These are phyloP conservation scores for Euzophera pinguis DNA, from an alignment of 2,888 invertebrate genomes.

Conservation along the genomic window DNA sequence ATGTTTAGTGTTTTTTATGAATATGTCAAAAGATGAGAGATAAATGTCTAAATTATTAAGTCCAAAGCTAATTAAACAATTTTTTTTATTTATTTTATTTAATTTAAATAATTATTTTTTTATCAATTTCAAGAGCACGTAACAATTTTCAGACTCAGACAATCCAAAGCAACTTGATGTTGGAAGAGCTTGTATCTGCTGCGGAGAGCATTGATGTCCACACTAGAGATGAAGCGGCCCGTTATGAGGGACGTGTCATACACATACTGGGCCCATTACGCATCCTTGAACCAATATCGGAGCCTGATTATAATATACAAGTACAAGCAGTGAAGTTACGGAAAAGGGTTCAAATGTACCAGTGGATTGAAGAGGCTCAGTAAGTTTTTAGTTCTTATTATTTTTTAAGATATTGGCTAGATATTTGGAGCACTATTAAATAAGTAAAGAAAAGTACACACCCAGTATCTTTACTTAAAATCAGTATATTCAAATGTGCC, in stretches of 20 bases:
- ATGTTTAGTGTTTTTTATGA: too few relatives aligned
- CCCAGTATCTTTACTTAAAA: too few relatives aligned
- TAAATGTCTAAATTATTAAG: too few relatives aligned
- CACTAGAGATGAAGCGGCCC: conserved; percentile 81
- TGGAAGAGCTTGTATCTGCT: conserved; percentile 85
- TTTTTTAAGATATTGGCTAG: too few relatives aligned
- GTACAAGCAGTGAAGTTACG: conserved; percentile 91
- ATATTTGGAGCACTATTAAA: too few relatives aligned
- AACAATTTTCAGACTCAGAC: conserved; percentile 86
- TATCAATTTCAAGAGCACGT: too few relatives aligned
- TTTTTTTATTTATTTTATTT: too few relatives aligned
- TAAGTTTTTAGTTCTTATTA: conserved; percentile 39
- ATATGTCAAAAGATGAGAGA: too few relatives aligned
- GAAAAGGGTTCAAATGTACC: conserved; percentile 94
- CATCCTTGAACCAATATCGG: conserved; percentile 90
- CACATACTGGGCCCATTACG: conserved; percentile 87
- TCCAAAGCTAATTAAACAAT: too few relatives aligned
- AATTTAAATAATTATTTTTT: too few relatives aligned
- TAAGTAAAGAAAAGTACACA: too few relatives aligned
- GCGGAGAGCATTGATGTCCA: conserved; percentile 83
- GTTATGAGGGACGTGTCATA: conserved; percentile 87
- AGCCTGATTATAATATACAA: conserved; percentile 91
- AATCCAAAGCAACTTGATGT: conserved; percentile 87
- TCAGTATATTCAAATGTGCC: too few relatives aligned
- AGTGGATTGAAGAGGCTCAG: conserved; percentile 92